Base-by-base conservation (phyloP, 1,140 invertebrate species). In the Panulirus ornatus region DNA sequence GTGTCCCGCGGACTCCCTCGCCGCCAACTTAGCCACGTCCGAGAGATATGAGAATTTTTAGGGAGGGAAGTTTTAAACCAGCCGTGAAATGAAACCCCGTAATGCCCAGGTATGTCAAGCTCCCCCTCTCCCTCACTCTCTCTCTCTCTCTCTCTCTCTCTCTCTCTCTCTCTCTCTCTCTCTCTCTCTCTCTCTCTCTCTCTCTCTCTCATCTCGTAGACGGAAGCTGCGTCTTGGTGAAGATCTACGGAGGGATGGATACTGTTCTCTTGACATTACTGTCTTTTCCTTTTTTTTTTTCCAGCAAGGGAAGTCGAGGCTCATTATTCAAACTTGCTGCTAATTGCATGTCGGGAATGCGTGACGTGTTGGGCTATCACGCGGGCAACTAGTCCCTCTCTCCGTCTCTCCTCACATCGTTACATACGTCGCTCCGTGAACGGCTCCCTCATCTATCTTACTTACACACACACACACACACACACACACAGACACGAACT, bases 311-410 rank as follows among this genome's bases (percentile, higher is more conserved):
- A 58, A 78, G 75, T 81, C 54, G 42, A 36, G 47, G 78, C 40
- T 82, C 87, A 81, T 88, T 88, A 88, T 58, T 88, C 87, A 88
- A 88, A 71, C 78, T 54, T 88, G 78, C 42, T 88, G 87, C 87
- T 88, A 88, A 88, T 88, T 88, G 87, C 78, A 78, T 88, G 78
- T 88, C 78, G 34, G 87, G 87, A 81, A 81, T 82, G 87, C 42
- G 78, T 83, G 87, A 88, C 78, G 87, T 44, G 78, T 63, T 44
- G 9, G 63, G 87, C 87, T 88, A 88, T 88, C 87, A 83, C 16
- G 87, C 76, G 58, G 78, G 84, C 47, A 87, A 73, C 71, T 11
- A 11, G 51, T 58, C 51, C 22, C 51, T 58, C 51, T 58, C 71
- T 0, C 1, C 0, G 36, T 83, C 79, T 89, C 87, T 89, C 87